Base-by-base conservation (phyloP, 2,113 vertebrate species). In the Malurus alboscapulatus region DNA sequence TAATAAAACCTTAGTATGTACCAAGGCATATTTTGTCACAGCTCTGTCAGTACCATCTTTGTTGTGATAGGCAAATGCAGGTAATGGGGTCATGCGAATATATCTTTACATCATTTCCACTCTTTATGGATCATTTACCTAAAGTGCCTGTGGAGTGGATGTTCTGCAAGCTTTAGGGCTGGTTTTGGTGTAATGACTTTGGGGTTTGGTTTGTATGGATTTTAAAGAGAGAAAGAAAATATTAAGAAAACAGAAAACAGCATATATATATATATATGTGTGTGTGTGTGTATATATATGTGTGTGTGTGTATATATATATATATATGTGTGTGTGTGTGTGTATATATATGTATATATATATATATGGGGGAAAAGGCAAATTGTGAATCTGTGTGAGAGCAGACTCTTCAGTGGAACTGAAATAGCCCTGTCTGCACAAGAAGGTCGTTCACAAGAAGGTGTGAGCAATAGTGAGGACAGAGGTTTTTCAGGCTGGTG, bases 401-500 rank as follows among this genome's bases (percentile, higher is more conserved):
- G 50, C 65, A 80, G 51, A 51, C 26, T 84, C 67, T 73, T 36
- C 67, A 22, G 55, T 51, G 79, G 58, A 92, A 62, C 24, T 12
- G 36, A 73, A 34, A 50, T 72, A 36, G 63, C 38, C 7, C 24
- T 38, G 36, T 72, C 22, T 88, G 32, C 59, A 45, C 42, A 59
- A 74, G 90, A 50, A 86, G 59, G 83, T 75, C 27, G 3, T 36
- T 38, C 32, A 32, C 74, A 71, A 16, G 59, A 48, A 91, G 47
- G 40, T 93, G 58, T 48, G 73, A 94, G 75, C 76, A 84, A 51
- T 66, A 91, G 59, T 22, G 51, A 91, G 65, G 73, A 93, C 87
- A 89, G 93, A 40, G 85, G 51, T 78, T 67, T 93, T 90, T 40
- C 79, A 53, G 65, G 77, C 88, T 90, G 67, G 21, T 93, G 83